These are phyloP conservation scores for Pachycephus smyrnensis DNA, from an alignment of 2,888 invertebrate species.

Conservation along the genomic window DNA sequence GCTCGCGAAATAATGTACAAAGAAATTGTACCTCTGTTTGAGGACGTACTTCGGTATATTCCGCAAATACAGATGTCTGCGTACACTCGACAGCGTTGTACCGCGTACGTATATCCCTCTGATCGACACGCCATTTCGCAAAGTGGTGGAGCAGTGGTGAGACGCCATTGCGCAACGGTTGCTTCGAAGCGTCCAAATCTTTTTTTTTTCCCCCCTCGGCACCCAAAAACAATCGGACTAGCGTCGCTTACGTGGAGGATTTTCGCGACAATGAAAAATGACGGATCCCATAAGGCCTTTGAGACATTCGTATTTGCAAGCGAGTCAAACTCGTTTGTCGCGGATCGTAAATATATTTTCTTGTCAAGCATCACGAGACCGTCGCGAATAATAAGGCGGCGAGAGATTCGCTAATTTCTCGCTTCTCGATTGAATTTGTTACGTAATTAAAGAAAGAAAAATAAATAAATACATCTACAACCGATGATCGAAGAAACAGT, in stretches of 20 bases:
- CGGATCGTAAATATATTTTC: neutral
- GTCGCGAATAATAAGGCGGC: neutral
- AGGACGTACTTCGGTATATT: neutral
- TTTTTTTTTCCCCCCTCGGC: neutral
- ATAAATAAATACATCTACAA: neutral
- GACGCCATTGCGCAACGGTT: neutral
- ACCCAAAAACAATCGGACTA: neutral
- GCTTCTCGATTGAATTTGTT: neutral
- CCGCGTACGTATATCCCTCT: neutral
- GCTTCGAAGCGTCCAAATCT: neutral
- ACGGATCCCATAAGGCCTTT: neutral
- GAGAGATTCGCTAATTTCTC: neutral
- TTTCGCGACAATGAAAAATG: neutral
- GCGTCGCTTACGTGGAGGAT: neutral
- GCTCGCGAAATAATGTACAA: neutral
- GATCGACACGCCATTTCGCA: neutral
- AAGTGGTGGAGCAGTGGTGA: neutral
- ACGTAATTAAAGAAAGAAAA: neutral
- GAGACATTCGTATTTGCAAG: neutral
- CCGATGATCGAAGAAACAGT: too few relatives aligned
- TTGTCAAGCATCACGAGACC: neutral
- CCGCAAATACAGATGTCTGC: neutral
- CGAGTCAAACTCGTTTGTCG: neutral
- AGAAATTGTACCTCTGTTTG: neutral
- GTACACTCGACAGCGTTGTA: neutral